Evolutionary conservation across 2,888 invertebrate genomes (phyloP), one percentile per base, ranked within the genome.

Genomic region (Cryptosula pallasiana): DNA sequence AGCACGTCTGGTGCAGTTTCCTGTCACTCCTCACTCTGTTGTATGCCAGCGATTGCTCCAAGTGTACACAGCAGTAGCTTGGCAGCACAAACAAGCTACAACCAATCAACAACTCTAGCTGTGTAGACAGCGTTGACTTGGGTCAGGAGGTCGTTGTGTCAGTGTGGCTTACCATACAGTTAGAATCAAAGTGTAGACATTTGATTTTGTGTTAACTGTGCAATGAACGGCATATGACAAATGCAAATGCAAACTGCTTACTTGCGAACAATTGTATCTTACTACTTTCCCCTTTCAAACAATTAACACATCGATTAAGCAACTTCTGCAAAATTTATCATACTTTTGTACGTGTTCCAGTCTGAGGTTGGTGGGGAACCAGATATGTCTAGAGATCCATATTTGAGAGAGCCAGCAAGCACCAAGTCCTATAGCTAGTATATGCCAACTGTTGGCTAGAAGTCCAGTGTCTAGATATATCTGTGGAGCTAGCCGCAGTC

Each of bases 311-410:
- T n/a, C n/a, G n/a, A n/a, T n/a, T n/a, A n/a, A n/a, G n/a, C n/a
- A n/a, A n/a, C n/a, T n/a, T n/a, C n/a, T n/a, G n/a, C n/a, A n/a
- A n/a, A n/a, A n/a, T n/a, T n/a, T n/a, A n/a, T 74, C 79, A 78
- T 76, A 84, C 86, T 95, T 95, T 84, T 98, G 98, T 0, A 97
- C 96, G 55, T 95, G 91, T 0, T 97, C 97, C 80, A 99, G 88
- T 87, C 98, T 90, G 86, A 98, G 97, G 80, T 95, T 94, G 87
- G 95, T 95, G 1, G 98, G 98, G 1, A 93, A 94, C 97, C 97
- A 99, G 76, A 98, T 94, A 81, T 99, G 97, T 73, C 96, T 87
- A 0, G 95, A 93, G 72, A 97, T 92, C 95, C 98, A 97, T 0
- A 95, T 93, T 86, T 98, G 97, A 0, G 95, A 95, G 1, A 96